phyloP scores from a whole-genome alignment of 2,888 invertebrate genomes.

The Drosophila seclusa region DNA sequence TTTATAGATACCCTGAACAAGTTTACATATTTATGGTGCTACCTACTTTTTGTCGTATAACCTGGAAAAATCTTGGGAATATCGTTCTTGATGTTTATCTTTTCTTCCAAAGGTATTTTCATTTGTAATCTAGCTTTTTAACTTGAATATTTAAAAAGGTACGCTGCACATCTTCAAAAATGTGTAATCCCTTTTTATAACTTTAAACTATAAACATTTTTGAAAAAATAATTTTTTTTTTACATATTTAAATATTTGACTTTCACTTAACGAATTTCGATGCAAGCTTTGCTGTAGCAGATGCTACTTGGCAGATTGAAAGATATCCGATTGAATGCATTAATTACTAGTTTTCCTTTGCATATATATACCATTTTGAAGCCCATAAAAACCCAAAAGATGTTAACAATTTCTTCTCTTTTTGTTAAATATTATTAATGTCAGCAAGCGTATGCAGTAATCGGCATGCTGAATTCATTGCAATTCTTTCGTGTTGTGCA shows the following conservation, averaged over 20 bases:
- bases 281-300: fast-evolving
- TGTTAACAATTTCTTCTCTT: too few relatives aligned
- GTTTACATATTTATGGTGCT: neutral
- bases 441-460: neutral
- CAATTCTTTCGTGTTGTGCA: neutral
- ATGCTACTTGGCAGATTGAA: neutral
- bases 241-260: neutral
- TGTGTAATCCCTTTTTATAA: neutral
- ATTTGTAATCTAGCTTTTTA: neutral
- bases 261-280: neutral
- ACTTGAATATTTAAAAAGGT: neutral
- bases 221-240: too few relatives aligned
- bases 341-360: neutral
- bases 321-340: neutral
- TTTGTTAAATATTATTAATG: neutral
- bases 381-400: too few relatives aligned
- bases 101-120: neutral
- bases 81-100: neutral
- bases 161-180: neutral
- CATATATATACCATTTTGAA: too few relatives aligned
- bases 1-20: neutral
- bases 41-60: neutral
- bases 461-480: neutral
- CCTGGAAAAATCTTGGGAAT: neutral
- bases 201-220: neutral